A percentile compares a stretch with the other conserved stretches of the same genome.
These are phyloP conservation scores for Actinia tenebrosa DNA, from an alignment of 64 coral and sea anemone species.

Conservation along the genomic window DNA sequence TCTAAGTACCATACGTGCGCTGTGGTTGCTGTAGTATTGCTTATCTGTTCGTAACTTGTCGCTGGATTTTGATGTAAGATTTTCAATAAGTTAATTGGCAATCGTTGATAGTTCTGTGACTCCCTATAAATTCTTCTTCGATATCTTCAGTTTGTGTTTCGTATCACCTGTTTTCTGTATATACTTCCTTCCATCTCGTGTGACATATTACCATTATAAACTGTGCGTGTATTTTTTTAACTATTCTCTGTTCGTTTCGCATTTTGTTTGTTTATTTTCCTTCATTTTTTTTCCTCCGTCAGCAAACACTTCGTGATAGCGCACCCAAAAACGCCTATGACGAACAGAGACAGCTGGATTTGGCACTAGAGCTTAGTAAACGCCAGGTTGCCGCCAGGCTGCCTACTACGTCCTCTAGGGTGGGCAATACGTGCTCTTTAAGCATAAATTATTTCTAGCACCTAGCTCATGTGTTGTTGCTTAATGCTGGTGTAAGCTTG, in stretches of 20 bases:
- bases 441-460: background rate
- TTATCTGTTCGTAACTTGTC: background rate
- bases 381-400: slow-evolving; percentile 10
- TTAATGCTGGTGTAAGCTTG: too few relatives aligned
- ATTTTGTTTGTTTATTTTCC: slow-evolving; percentile 38
- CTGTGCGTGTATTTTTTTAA: too few relatives aligned
- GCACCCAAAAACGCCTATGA: slow-evolving; percentile 50
- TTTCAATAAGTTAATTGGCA: background rate
- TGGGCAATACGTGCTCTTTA: slow-evolving; percentile 15
- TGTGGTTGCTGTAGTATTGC: background rate
- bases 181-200: background rate
- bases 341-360: slow-evolving; percentile 46
- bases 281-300: slow-evolving; percentile 20
- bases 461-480: too few relatives aligned
- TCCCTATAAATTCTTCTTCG: too few relatives aligned
- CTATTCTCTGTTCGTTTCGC: background rate
- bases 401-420: slow-evolving; percentile 33
- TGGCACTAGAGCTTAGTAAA: slow-evolving; percentile 54
- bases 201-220: background rate
- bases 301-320: slow-evolving; percentile 15
- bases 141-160: too few relatives aligned
- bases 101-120: too few relatives aligned
- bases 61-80: background rate
- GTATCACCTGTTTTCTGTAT: background rate
- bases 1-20: background rate